Percentiles rank a stretch among this genome's conserved stretches.
Evolutionary conservation across 2,797 vertebrate genomes (phyloP).

Genomic region (Atherinosoma microstoma): DNA sequence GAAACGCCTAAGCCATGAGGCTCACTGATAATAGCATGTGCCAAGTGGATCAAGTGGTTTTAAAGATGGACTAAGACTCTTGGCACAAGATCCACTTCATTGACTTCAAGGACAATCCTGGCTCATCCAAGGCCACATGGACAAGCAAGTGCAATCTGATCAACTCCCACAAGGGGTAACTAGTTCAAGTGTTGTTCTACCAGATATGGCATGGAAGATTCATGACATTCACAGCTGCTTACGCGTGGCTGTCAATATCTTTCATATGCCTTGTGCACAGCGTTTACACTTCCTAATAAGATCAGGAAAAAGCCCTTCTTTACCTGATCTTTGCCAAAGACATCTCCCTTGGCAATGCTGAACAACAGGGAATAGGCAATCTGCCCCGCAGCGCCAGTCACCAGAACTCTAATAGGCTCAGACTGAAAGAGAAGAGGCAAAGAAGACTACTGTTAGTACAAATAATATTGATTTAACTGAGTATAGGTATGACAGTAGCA

Average conservation of each 20-base stretch:
- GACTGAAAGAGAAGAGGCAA: constrained; percentile 78
- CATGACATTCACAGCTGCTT: constrained; percentile 12
- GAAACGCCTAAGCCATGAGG: constrained; percentile 35
- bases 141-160: constrained; percentile 37
- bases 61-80: constrained; percentile 53
- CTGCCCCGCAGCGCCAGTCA: constrained; percentile 96
- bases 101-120: constrained; percentile 58
- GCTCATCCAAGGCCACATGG: neutral
- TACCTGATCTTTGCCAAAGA: constrained; percentile 98
- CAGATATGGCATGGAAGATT: constrained; percentile 19
- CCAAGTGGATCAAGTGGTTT: constrained; percentile 60
- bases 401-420: constrained; percentile 91
- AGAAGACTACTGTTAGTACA: constrained; percentile 16
- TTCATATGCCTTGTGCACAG: neutral
- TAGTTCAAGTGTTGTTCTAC: constrained; percentile 21
- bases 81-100: constrained; percentile 42
- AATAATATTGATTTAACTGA: constrained; percentile 23
- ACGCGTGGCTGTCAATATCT: neutral
- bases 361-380: constrained; percentile 96
- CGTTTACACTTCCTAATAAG: constrained; percentile 29
- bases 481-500: constrained; percentile 5
- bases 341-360: constrained; percentile 95
- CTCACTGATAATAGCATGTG: constrained; percentile 12
- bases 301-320: constrained; percentile 43
- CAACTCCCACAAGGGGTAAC: constrained; percentile 8